Evolutionary conservation across 2,888 invertebrate species (phyloP).

Genomic region (Aspidiotus rigidus): DNA sequence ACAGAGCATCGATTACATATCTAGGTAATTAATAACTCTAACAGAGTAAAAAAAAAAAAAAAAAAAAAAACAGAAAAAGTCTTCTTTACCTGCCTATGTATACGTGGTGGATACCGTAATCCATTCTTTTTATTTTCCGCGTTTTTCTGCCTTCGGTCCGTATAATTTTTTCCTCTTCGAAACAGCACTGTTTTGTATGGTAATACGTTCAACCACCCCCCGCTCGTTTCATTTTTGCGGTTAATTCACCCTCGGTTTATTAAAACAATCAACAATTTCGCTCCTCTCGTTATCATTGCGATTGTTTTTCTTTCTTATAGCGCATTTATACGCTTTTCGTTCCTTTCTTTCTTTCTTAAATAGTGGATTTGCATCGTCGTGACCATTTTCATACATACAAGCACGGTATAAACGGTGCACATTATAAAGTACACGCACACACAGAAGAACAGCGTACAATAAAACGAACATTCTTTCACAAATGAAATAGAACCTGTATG

Average conservation of each 20-base stretch:
- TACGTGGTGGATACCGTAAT: background rate
- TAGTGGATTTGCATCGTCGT: too few species aligned
- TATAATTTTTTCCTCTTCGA: background rate
- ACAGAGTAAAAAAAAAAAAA: background rate
- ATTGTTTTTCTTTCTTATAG: background rate
- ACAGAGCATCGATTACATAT: constrained; percentile 32
- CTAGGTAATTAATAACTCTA: constrained; percentile 32
- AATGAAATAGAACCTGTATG: background rate
- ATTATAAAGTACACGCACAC: too few species aligned
- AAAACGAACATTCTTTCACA: constrained; percentile 2
- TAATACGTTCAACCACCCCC: constrained; percentile 20
- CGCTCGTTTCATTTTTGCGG: constrained; percentile 9
- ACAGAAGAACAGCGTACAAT: background rate
- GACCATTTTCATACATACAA: too few species aligned
- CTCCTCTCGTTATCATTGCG: constrained; percentile 2
- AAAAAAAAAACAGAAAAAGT: background rate
- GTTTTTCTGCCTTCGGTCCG: constrained; percentile 1
- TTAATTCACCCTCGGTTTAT: constrained; percentile 4
- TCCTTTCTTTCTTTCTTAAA: too few species aligned
- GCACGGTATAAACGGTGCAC: too few species aligned
- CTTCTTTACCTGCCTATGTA: constrained; percentile 11
- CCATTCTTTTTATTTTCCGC: constrained; percentile 1
- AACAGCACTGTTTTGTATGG: constrained; percentile 24
- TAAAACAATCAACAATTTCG: background rate
- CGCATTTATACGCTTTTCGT: too few species aligned